Percentiles rank a stretch among this genome's conserved stretches.
Conservation (phyloP, 2,888 invertebrate genomes). For the Sialis fuliginosa region DNA sequence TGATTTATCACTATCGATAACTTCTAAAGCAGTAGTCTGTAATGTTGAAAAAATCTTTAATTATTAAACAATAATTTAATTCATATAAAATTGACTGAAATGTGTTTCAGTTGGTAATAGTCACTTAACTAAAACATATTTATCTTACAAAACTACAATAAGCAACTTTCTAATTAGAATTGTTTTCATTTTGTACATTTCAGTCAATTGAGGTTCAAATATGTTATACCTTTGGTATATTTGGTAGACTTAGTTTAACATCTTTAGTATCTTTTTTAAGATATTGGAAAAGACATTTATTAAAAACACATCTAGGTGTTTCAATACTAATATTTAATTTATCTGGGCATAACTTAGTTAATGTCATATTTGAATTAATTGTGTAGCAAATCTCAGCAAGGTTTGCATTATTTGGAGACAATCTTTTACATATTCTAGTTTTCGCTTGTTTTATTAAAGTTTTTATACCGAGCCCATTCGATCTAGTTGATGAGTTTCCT, state of each 20-base stretch:
- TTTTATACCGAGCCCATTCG: conserved; percentile 54
- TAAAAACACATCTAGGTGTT: conserved; percentile 11
- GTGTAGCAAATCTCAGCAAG: conserved; percentile 57
- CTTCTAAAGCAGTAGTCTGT: conserved; percentile 19
- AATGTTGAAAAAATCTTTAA: conserved; percentile 2
- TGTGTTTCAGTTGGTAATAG: conserved; percentile 17
- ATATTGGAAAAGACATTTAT: conserved; percentile 23
- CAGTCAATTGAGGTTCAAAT: no score
- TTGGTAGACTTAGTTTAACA: not conserved
- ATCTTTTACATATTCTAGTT: conserved; percentile 32
- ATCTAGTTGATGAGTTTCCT: conserved; percentile 47
- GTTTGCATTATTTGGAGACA: conserved; percentile 27
- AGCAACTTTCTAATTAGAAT: conserved; percentile 7
- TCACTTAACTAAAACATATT: no score
- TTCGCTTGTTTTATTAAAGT: conserved; percentile 46
- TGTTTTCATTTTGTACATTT: conserved; percentile 6
- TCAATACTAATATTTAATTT: conserved; percentile 2
- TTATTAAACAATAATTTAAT: not conserved
- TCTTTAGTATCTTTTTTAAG: conserved; percentile 11
- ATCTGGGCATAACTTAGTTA: conserved; percentile 21
- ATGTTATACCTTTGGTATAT: no score
- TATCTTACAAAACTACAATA: conserved; percentile 31
- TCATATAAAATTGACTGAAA: not conserved
- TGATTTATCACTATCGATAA: conserved; percentile 15
- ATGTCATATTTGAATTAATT: conserved; percentile 54